phyloP scores from a whole-genome alignment of 1,140 invertebrate genomes.

The Sitophilus oryzae region DNA sequence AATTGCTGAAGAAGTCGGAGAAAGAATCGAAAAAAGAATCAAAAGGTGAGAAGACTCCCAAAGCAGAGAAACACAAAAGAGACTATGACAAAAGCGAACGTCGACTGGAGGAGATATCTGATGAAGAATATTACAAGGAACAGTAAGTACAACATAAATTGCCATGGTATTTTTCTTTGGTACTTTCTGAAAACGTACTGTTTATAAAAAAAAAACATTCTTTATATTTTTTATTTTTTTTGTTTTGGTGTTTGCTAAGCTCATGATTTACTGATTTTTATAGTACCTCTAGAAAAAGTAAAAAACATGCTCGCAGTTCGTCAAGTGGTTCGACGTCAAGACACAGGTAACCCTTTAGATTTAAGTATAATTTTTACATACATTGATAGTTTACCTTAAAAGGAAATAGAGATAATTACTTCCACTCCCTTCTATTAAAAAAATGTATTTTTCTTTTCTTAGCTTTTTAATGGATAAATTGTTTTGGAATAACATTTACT shows the following conservation, averaged over 20 bases:
- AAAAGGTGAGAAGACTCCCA: slow-evolving; percentile 36
- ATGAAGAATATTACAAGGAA: slow-evolving; percentile 42
- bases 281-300: slow-evolving; percentile 45
- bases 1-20: slow-evolving; percentile 69
- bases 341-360: slow-evolving; percentile 38
- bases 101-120: slow-evolving; percentile 34
- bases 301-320: slow-evolving; percentile 43
- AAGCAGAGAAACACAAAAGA: slow-evolving; percentile 37
- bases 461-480: too few relatives aligned
- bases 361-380: slow-evolving; percentile 13
- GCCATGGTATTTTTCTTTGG: not conserved
- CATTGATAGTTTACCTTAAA: not conserved
- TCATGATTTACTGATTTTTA: slow-evolving; percentile 36
- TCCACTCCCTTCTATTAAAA: too few relatives aligned
- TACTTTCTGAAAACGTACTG: not conserved
- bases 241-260: slow-evolving; percentile 22
- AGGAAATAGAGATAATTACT: not conserved
- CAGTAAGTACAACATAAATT: slow-evolving; percentile 37
- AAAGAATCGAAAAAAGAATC: slow-evolving; percentile 38
- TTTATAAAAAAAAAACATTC: too few relatives aligned
- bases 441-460: too few relatives aligned
- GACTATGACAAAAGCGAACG: slow-evolving; percentile 39
- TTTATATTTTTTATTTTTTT: too few relatives aligned
- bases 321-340: slow-evolving; percentile 41
- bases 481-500: too few relatives aligned